Conservation (phyloP, 2,888 invertebrate species). For the Eucera pruinosa region DNA sequence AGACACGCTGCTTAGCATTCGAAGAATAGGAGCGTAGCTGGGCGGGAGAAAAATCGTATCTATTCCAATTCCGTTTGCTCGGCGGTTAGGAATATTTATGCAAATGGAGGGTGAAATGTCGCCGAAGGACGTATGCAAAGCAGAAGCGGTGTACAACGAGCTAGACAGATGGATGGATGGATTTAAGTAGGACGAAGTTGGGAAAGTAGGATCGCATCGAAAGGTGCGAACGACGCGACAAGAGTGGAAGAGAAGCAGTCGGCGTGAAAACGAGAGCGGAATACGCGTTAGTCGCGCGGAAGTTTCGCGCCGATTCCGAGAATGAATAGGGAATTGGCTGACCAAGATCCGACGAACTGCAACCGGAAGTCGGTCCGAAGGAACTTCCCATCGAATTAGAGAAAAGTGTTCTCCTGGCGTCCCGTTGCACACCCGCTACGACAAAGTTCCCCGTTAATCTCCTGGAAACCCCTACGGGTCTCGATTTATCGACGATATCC, state of each 20-base stretch:
- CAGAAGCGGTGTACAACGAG: neutral
- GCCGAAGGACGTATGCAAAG: neutral
- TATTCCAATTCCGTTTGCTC: no score
- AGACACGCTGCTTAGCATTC: no score
- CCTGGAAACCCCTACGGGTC: conserved; percentile 71
- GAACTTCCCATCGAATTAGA: conserved; percentile 79
- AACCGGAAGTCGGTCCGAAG: conserved; percentile 63
- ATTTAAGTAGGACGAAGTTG: neutral
- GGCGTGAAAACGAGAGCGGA: conserved; percentile 26
- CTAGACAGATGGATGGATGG: neutral
- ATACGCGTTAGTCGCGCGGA: conserved; percentile 15
- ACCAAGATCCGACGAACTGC: conserved; percentile 67
- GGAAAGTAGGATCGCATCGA: neutral
- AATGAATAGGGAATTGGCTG: conserved; percentile 65
- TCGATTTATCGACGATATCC: conserved; percentile 71
- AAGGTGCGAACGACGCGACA: neutral
- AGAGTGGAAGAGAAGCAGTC: neutral
- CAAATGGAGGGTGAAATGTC: no score
- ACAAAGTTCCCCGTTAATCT: conserved; percentile 79
- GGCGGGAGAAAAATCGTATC: no score
- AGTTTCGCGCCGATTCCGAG: conserved; percentile 54
- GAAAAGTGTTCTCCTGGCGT: conserved; percentile 77
- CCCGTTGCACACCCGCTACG: conserved; percentile 67
- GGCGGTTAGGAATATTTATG: no score
- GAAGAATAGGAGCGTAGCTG: no score